Base-by-base conservation (phyloP, 2,797 vertebrate genomes). In the Chaunax sp. region DNA sequence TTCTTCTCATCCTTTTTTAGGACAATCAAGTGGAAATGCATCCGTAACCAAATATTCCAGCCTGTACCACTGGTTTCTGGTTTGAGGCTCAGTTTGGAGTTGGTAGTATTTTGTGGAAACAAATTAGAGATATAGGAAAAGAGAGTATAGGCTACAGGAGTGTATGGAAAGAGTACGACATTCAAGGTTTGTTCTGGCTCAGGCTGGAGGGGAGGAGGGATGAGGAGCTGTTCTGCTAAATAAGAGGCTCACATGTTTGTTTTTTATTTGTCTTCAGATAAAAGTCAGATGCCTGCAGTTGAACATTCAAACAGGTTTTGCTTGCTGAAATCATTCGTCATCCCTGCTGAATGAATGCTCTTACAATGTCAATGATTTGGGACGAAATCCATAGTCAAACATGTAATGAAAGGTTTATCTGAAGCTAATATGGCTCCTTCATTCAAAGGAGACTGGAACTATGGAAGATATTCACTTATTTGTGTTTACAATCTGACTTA, bases 1-100 rank as follows among this genome's bases (percentile, higher is more conserved):
- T 68, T 82, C 84, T 83, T 78, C 85, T 88, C 57, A 81, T 79
- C 90, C 90, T 81, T 78, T 85, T 92, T 92, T 84, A 79, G 85
- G 84, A 94, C 93, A 94, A 94, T 94, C 63, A 37, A 82, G 82
- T 92, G 90, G 91, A 92, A 94, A 93, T 82, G 69, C 81, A 93
- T 89, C 91, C 33, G 93, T 92, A 93, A 94, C 85, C 33, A 30
- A 92, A 94, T 94, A 92, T 92, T 88, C 78, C 52, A 52, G 81
- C 78, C 77, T 59, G 73, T 51, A 41, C 87, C 66, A 58, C 77
- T 85, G 40, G 30, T 78, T 87, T 76, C 79, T 89, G 72, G 73
- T 87, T 78, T 68, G 81, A 89, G 80, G 86, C 75, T 84, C 74
- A 77, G 78, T 82, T 89, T 85, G 64, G 61, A 80, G 60, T 56